Evolutionary conservation across 2,797 vertebrate genomes (phyloP).

Genomic region (Lindbergichthys nudifrons): DNA sequence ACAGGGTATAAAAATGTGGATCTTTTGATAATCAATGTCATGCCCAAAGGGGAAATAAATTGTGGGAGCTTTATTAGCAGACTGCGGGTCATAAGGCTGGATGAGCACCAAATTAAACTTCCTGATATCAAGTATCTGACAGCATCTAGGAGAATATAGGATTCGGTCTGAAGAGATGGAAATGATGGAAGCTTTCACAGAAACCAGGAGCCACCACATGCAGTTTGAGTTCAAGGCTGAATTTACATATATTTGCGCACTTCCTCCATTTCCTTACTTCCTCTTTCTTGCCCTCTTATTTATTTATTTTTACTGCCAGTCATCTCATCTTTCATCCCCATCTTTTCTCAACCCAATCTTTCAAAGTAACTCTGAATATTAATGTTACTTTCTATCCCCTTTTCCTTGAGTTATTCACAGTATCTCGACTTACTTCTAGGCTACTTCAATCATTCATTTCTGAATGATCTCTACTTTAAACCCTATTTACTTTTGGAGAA

Average conservation of each 20-base stretch:
- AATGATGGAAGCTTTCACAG: constrained; percentile 40
- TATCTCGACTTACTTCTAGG: constrained; percentile 7
- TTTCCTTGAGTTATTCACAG: constrained; percentile 31
- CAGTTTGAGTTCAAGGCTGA: constrained; percentile 28
- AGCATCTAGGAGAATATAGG: constrained; percentile 26
- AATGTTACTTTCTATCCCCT: constrained; percentile 43
- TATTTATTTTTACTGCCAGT: constrained; percentile 53
- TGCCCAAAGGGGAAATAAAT: constrained; percentile 56
- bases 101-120: constrained; percentile 51
- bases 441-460: constrained; percentile 8
- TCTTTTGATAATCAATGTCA: constrained; percentile 75
- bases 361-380: constrained; percentile 61
- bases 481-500: background rate
- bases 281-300: constrained; percentile 36
- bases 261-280: constrained; percentile 39
- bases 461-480: constrained; percentile 9
- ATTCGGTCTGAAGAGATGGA: constrained; percentile 54
- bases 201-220: constrained; percentile 25
- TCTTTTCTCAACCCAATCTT: constrained; percentile 45
- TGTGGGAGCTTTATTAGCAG: constrained; percentile 56
- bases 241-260: constrained; percentile 63
- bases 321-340: constrained; percentile 50
- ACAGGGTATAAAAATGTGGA: constrained; percentile 71
- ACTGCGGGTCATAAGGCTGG: constrained; percentile 56
- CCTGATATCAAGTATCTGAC: constrained; percentile 31